Evolutionary conservation across 2,797 vertebrate species (phyloP).

Genomic region (Sphenodon punctatus): DNA sequence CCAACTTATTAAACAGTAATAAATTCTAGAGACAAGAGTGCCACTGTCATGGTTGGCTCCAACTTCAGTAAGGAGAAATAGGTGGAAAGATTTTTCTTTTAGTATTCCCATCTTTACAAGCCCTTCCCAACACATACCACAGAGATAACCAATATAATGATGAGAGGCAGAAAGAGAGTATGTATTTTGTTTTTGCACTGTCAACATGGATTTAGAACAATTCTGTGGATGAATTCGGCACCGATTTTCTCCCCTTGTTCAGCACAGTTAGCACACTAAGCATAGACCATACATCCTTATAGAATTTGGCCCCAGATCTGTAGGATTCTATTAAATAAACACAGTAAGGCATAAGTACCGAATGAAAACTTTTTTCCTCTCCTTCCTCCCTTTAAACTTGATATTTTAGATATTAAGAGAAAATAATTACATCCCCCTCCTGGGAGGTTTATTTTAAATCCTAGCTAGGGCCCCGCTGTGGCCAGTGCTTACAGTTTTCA

Average conservation of each 20-base stretch:
- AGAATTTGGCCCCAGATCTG: background rate
- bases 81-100: constrained; percentile 40
- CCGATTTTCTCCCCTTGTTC: constrained; percentile 39
- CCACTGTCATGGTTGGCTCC: constrained; percentile 51
- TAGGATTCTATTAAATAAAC: constrained; percentile 60
- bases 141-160: background rate
- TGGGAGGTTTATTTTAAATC: constrained; percentile 75
- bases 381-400: constrained; percentile 58
- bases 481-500: constrained; percentile 74
- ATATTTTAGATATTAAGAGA: constrained; percentile 72
- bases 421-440: constrained; percentile 76
- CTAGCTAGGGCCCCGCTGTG: constrained; percentile 58
- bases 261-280: constrained; percentile 30
- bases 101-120: constrained; percentile 26
- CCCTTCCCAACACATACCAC: constrained; percentile 3
- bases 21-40: constrained; percentile 49
- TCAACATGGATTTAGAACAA: constrained; percentile 44
- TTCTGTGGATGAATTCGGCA: background rate
- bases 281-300: background rate
- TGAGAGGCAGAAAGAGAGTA: rapidly evolving
- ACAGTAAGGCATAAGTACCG: constrained; percentile 61
- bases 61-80: constrained; percentile 40
- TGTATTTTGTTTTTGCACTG: constrained; percentile 18
- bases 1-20: constrained; percentile 36
- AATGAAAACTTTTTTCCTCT: constrained; percentile 62